Evolutionary conservation across 1,140 invertebrate genomes (phyloP), one percentile per base, ranked within the genome.

Genomic region (Calliopsis andreniformis): DNA sequence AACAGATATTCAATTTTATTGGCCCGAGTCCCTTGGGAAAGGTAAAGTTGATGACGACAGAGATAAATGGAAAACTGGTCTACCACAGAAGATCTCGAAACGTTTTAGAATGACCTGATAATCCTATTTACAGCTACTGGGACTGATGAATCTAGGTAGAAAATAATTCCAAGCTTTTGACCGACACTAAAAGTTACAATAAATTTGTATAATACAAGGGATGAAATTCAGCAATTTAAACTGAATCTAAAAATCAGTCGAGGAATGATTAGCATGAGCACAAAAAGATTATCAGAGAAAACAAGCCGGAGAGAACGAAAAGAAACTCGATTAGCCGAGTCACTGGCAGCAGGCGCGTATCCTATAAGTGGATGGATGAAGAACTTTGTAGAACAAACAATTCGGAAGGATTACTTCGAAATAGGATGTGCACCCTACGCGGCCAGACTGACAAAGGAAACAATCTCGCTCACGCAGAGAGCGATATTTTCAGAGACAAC

Each of bases 401-500:
- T 45, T 76, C 53, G 62, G 14, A 61, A 49, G 61, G 66, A 80
- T 82, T 70, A 58, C 56, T 43, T 20, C 30, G 73, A 69, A 49
- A 49, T 39, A 67, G 28, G 43, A 53, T 69, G 55, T 55, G 45
- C 63, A 42, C 49, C n/a, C 28, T 16, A 45, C 43, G 39, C 23
- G 61, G 42, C 28, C 58, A 78, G 78, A 66, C 53, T 62, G 45
- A 42, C 56, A 49, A 62, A 61, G 47, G 49, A 81, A 78, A 81
- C 56, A 69, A 78, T 72, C 35, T 56, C 66, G 18, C 14, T 20
- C 16, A 32, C 47, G 49, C 43, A 39, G 35, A 62, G 53, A 77
- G n/a, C n/a, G 71, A 82, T 82, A 78, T 82, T 82, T 72, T 81
- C 67, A 78, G 67, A 72, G 62, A 72, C 53, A 82, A 77, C 66